Evolutionary conservation across 2,888 invertebrate genomes (phyloP).

Genomic region (Charanyca ferruginea): DNA sequence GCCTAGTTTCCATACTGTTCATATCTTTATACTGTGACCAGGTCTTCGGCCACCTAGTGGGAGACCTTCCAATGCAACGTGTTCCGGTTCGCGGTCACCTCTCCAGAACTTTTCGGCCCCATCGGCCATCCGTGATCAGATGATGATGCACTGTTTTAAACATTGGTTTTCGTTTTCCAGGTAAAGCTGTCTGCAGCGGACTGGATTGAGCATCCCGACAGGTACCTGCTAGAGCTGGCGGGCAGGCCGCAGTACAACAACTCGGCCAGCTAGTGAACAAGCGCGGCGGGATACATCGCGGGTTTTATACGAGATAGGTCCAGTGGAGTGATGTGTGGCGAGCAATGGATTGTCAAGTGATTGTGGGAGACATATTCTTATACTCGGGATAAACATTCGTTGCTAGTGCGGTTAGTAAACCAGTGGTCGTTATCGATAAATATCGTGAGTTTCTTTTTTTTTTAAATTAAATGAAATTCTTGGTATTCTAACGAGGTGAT

Average conservation of each 20-base stretch:
- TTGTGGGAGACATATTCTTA: not conserved
- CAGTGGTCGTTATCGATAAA: not conserved
- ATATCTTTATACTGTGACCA: too few relatives aligned
- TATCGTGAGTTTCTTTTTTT: not conserved
- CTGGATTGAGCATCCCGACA: slow-evolving; percentile 99
- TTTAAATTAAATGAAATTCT: not conserved
- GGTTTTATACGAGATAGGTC: not conserved
- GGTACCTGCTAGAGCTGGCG: slow-evolving; percentile 96
- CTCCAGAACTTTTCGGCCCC: too few relatives aligned
- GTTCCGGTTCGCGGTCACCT: too few relatives aligned
- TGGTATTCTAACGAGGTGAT: not conserved
- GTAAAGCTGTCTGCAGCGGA: slow-evolving; percentile 97
- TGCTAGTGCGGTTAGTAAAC: not conserved
- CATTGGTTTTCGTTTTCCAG: slow-evolving; percentile 65
- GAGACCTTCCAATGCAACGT: too few relatives aligned
- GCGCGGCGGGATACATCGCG: not conserved
- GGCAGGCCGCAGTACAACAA: slow-evolving; percentile 96
- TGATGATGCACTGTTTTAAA: not conserved
- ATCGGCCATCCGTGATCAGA: too few relatives aligned
- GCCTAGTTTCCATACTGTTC: too few relatives aligned
- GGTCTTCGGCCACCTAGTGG: too few relatives aligned
- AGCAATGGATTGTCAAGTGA: slow-evolving; percentile 16
- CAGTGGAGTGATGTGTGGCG: not conserved
- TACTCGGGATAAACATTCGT: too few relatives aligned
- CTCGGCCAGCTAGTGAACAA: slow-evolving; percentile 88